Base-by-base conservation (phyloP, 1,140 invertebrate species). In the Dinoponera quadriceps region DNA sequence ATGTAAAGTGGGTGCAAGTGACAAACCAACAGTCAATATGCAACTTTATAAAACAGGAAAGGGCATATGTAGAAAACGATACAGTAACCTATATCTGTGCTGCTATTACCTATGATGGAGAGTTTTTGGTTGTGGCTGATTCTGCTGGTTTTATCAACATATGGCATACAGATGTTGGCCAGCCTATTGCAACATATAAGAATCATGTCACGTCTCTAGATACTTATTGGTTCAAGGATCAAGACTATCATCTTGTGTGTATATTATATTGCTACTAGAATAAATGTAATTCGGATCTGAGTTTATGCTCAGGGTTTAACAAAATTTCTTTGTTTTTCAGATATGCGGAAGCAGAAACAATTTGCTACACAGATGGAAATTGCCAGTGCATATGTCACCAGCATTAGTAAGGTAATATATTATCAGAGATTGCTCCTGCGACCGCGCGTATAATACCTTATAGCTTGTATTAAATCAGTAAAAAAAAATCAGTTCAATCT, bases 41-140 rank as follows among this genome's bases (percentile, higher is more conserved):
- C 14, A 92, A 71, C 72, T 94, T 90, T 14, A 85, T 72, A 27
- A 89, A 91, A 33, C 85, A 89, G 59, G 33, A 25, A 44, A 85
- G 85, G 63, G 88, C 85, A 16, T 80, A 59, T 13, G 85, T 92
- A 14, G 84, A 90, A 62, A 83, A 91, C 54, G 27, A 84, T 38
- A 68, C 83, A 49, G 63, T 44, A 16, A 63, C 82, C 86, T 93
- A 90, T 27, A 85, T 87, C 33, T 90, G 90, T 59, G 93, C 93
- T 13, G 83, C 91, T 13, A 82, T 94, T n/a, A 94, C 94, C 13
- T 90, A 93, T 44, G 93, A 94, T 77, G 89, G 91, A 16, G 80
- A 91, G 33, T 94, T 91, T 69, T 80, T 94, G 33, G 90, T 94
- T 68, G 85, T 91, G 25, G 91, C 90, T 18, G 92, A 94, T 82